Percentiles rank a stretch among this genome's conserved stretches.
Conservation (phyloP, 2,888 invertebrate genomes). For the Hypsopygia costalis region DNA sequence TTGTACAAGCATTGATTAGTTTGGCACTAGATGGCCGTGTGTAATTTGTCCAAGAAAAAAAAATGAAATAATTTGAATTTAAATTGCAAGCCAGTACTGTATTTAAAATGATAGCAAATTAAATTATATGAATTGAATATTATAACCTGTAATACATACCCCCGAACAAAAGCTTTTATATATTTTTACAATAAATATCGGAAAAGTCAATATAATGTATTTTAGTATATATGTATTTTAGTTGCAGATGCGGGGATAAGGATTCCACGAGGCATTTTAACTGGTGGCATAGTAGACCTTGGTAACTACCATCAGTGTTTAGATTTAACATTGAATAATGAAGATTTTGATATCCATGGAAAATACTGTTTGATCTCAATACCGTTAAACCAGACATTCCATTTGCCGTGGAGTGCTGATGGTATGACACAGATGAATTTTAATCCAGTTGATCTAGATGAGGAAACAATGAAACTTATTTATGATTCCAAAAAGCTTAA, state of each 20-base stretch:
- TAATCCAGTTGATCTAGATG: neutral
- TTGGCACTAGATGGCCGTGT: too few species aligned
- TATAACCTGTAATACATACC: too few species aligned
- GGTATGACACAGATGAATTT: too few species aligned
- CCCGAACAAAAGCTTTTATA: too few species aligned
- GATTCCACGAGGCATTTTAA: constrained; percentile 32
- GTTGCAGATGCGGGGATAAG: constrained; percentile 42
- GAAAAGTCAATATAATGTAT: too few species aligned
- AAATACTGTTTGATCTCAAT: constrained; percentile 44
- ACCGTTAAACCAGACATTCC: constrained; percentile 26
- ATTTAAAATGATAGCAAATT: too few species aligned
- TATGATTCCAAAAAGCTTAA: neutral
- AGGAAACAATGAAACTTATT: neutral
- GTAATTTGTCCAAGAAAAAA: too few species aligned
- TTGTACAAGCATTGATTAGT: too few species aligned
- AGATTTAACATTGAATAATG: constrained; percentile 22
- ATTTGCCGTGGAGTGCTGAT: neutral
- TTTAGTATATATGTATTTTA: constrained; percentile 18
- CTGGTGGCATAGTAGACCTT: constrained; percentile 31
- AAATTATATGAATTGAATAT: too few species aligned
- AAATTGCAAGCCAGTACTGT: too few species aligned
- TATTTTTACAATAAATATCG: neutral
- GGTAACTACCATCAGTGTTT: constrained; percentile 47
- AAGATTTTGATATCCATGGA: constrained; percentile 30
- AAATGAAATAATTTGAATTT: too few species aligned